Conservation (phyloP, 37 sponge, comb jelly and placozoan genomes). For the Eunapius fragilis region DNA sequence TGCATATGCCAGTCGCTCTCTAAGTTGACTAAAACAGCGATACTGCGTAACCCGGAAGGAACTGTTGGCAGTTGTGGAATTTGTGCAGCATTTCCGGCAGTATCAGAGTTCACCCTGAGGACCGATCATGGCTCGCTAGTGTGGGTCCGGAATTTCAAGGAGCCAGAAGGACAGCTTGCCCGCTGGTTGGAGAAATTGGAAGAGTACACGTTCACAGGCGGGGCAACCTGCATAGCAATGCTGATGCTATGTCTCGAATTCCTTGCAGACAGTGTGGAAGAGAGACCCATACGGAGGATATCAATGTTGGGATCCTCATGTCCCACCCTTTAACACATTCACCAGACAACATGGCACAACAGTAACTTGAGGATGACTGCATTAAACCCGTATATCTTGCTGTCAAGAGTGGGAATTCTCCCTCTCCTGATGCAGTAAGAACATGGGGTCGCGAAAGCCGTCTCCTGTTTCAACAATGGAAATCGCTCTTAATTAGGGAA, state of each 20-base stretch:
- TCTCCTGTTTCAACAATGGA: neutral
- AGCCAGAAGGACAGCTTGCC: slow-evolving; percentile 15
- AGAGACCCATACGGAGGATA: neutral
- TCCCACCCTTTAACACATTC: neutral
- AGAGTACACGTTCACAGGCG: slow-evolving; percentile 26
- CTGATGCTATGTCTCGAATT: slow-evolving; percentile 30
- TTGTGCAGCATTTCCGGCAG: too few species aligned
- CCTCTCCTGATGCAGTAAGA: neutral
- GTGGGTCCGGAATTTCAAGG: slow-evolving; percentile 2
- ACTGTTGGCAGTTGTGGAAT: too few species aligned
- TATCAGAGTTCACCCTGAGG: too few species aligned
- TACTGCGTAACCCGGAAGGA: too few species aligned
- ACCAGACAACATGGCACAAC: neutral
- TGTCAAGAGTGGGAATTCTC: neutral
- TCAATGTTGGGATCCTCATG: neutral
- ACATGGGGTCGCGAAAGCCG: neutral
- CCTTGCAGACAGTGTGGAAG: slow-evolving; percentile 35
- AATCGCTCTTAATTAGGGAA: neutral
- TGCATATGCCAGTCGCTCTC: too few species aligned
- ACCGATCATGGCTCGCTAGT: too few species aligned
- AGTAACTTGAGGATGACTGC: neutral
- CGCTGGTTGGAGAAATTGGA: slow-evolving; percentile 6
- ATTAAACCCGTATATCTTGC: neutral
- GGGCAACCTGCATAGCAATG: too few species aligned
- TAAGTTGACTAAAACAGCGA: too few species aligned